phyloP scores from a whole-genome alignment of 2,888 invertebrate genomes.

The Osmoderma eremita region DNA sequence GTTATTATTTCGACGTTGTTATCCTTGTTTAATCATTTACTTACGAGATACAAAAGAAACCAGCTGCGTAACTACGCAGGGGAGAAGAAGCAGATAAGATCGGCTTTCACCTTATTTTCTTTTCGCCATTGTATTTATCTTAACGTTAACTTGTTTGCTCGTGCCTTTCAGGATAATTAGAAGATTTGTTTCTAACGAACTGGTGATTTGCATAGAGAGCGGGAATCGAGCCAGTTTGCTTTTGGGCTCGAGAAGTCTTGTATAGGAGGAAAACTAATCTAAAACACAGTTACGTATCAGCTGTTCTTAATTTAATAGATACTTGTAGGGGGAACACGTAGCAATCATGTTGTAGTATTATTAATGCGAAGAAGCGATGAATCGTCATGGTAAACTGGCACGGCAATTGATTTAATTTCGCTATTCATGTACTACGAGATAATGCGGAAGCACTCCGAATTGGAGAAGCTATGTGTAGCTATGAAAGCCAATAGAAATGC shows the following conservation, averaged over 20 bases:
- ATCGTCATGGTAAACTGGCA: too few relatives aligned
- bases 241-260: not conserved
- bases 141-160: constrained; percentile 9
- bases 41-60: too few relatives aligned
- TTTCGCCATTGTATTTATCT: constrained; percentile 6
- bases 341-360: not conserved
- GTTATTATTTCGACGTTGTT: too few relatives aligned
- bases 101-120: constrained; percentile 10
- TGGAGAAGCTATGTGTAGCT: too few relatives aligned
- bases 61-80: too few relatives aligned
- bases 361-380: constrained; percentile 1
- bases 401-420: too few relatives aligned
- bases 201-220: constrained; percentile 12
- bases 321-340: too few relatives aligned
- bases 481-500: too few relatives aligned
- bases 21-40: too few relatives aligned
- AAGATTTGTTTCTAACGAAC: constrained; percentile 16
- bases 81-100: not conserved
- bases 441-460: too few relatives aligned
- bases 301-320: too few relatives aligned
- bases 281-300: not conserved
- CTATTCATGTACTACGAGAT: too few relatives aligned
- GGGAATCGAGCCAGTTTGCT: constrained; percentile 5
- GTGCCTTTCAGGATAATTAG: constrained; percentile 18
- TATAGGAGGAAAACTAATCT: constrained; percentile 1